Evolutionary conservation across 1,140 invertebrate genomes (phyloP), one percentile per base, ranked within the genome.

Genomic region (Philopotamus ludificatus): DNA sequence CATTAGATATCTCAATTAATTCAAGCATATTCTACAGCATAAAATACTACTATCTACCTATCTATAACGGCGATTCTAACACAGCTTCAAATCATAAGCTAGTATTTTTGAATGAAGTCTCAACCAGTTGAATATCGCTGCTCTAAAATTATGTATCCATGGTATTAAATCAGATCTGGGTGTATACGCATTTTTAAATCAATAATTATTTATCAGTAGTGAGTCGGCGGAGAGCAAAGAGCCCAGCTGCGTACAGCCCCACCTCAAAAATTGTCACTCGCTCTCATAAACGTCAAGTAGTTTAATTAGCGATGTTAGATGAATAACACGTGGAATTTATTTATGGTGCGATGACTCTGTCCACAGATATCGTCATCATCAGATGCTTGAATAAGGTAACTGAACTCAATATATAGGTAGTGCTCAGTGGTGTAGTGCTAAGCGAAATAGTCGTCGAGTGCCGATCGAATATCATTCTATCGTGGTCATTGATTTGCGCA

Each of bases 341-440:
- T 47, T 47, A 47, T 47, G 18, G 44, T 47, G 10, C 10, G 10
- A 47, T 47, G 44, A 47, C 44, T 47, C 18, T 16, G 18, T 16
- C 4, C 10, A 47, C 18, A 4, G 7, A 7, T 47, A 47, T 47
- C 44, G 44, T 47, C 18, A 20, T 47, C 44, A 47, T 47, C 44
- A 47, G 28, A 34, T 34, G 4, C 28, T 47, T 12, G 44, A 47
- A 3, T 16, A 47, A 47, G 44, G 44, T 47, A 47, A 47, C 8
- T 47, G 44, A 47, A 7, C 44, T 47, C 18, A 47, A 47, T 47
- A 15, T n/a, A n/a, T n/a, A n/a, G n/a, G n/a, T n/a, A n/a, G n/a
- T n/a, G n/a, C n/a, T n/a, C n/a, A n/a, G n/a, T n/a, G n/a, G n/a
- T n/a, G n/a, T n/a, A n/a, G n/a, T n/a, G n/a, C n/a, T n/a, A n/a